Conservation (phyloP, 2,888 invertebrate genomes). For the Saturnia pavonia region DNA sequence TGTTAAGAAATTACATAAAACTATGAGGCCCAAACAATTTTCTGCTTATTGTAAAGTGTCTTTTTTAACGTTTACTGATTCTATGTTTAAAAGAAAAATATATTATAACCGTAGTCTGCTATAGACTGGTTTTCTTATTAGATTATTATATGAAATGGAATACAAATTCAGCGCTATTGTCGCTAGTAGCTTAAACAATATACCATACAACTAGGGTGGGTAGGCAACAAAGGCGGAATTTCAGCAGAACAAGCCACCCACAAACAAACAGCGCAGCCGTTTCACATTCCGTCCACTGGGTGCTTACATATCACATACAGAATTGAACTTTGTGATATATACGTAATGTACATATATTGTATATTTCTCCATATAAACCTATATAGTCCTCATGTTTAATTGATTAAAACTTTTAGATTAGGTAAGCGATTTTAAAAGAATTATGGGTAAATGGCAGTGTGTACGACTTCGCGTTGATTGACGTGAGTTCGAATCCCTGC, state of each 20-base stretch:
- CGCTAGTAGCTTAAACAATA: conserved; percentile 29
- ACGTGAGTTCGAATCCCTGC: too few relatives aligned
- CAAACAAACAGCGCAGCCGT: conserved; percentile 71
- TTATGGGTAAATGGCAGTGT: too few relatives aligned
- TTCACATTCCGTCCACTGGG: conserved; percentile 72
- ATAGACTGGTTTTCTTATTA: not conserved
- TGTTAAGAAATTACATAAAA: too few relatives aligned
- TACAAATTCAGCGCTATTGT: not conserved
- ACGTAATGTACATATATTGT: not conserved
- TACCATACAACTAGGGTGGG: conserved; percentile 44
- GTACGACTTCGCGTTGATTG: too few relatives aligned
- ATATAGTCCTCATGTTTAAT: not conserved
- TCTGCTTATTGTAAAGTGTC: not conserved
- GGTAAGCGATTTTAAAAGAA: too few relatives aligned
- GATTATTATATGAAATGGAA: too few relatives aligned
- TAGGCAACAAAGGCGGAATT: conserved; percentile 77
- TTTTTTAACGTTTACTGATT: not conserved
- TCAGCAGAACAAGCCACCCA: conserved; percentile 72
- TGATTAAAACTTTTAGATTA: too few relatives aligned
- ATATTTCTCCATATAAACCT: not conserved
- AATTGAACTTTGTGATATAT: conserved; percentile 51
- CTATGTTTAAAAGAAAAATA: not conserved
- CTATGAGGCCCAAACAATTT: too few relatives aligned
- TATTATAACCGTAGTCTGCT: not conserved
- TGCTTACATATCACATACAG: conserved; percentile 41